These are phyloP conservation scores for Bombylius major DNA, from an alignment of 2,888 invertebrate species.

Conservation along the genomic window DNA sequence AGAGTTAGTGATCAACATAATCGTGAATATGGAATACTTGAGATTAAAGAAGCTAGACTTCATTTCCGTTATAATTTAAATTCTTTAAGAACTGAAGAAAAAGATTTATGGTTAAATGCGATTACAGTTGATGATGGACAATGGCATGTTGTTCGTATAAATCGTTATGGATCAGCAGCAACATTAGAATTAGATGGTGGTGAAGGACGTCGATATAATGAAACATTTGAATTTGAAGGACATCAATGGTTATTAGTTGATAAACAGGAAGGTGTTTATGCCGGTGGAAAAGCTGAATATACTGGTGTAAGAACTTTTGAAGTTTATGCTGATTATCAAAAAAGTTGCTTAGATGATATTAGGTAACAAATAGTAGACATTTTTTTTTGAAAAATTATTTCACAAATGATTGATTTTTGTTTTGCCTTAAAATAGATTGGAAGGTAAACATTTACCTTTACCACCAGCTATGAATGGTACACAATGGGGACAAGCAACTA, in stretches of 20 bases:
- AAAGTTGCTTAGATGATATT: constrained; percentile 61
- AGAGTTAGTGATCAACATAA: constrained; percentile 89
- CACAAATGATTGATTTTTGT: not conserved
- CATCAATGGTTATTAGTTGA: constrained; percentile 88
- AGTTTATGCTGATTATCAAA: constrained; percentile 88
- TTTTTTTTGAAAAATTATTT: not conserved
- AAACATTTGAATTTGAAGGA: constrained; percentile 78
- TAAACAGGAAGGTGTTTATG: constrained; percentile 89
- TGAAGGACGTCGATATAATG: constrained; percentile 85
- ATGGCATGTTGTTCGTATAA: constrained; percentile 90
- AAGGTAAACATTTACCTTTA: constrained; percentile 88
- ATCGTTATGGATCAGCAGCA: constrained; percentile 84
- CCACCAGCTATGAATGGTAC: constrained; percentile 92
- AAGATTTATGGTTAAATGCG: constrained; percentile 78
- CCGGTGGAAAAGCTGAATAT: constrained; percentile 91
- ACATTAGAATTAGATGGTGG: constrained; percentile 89
- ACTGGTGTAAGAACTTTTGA: constrained; percentile 88
- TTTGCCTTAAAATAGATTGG: constrained; percentile 45
- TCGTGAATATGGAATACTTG: constrained; percentile 81
- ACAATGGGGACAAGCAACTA: constrained; percentile 90
- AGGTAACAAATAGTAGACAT: constrained; percentile 22
- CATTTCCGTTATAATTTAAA: constrained; percentile 90
- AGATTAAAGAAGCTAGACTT: constrained; percentile 79
- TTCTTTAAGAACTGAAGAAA: constrained; percentile 78
- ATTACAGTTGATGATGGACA: constrained; percentile 90